phyloP scores from a whole-genome alignment of 1,140 invertebrate genomes.

The Dermatophagoides farinae region DNA sequence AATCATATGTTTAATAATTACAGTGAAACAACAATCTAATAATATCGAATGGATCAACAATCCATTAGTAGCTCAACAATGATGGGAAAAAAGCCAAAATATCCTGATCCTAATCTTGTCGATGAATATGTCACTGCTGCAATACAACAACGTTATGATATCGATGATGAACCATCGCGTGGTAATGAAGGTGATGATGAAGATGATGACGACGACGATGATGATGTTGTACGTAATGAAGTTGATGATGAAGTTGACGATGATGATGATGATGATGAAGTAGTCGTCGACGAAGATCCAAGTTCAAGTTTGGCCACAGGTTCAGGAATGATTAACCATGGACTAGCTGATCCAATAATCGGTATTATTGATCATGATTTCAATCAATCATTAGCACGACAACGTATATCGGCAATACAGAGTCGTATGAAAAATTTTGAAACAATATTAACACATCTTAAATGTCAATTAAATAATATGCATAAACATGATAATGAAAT shows the following conservation, averaged over 20 bases:
- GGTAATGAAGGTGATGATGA: neutral
- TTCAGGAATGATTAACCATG: neutral
- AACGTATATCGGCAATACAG: neutral
- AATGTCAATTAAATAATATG: neutral
- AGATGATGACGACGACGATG: neutral
- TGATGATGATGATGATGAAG: constrained; percentile 1
- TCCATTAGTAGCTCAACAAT: no score
- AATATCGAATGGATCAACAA: no score
- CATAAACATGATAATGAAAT: neutral
- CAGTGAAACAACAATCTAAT: no score
- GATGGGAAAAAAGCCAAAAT: no score
- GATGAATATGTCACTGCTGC: no score
- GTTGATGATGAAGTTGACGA: neutral
- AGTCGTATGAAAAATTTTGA: neutral
- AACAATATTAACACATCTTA: neutral
- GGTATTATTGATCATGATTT: neutral
- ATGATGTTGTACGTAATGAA: neutral
- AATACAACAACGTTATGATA: no score
- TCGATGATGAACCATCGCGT: neutral
- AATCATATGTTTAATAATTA: no score
- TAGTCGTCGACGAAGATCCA: neutral
- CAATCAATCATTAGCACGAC: neutral
- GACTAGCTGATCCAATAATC: neutral
- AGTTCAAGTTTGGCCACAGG: neutral
- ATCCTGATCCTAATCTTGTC: no score